Percentiles rank a stretch among this genome's conserved stretches.
These are phyloP conservation scores for Acanthochromis polyacanthus DNA, from an alignment of 2,113 vertebrate species.

Conservation along the genomic window DNA sequence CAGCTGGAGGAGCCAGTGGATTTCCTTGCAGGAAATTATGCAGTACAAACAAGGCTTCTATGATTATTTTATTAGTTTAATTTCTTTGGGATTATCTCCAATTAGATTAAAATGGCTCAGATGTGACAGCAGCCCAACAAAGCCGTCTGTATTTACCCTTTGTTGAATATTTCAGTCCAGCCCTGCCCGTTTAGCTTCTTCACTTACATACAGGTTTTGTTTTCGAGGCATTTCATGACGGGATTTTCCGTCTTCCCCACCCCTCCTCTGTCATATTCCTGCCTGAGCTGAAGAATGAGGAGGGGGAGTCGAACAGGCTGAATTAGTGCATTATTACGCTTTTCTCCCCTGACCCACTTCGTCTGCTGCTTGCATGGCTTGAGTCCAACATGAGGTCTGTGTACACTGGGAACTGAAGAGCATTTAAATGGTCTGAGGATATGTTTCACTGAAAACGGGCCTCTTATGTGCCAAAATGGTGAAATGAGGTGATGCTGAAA, in stretches of 20 bases:
- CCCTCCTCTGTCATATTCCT: constrained; percentile 44
- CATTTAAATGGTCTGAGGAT: constrained; percentile 35
- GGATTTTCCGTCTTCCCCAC: constrained; percentile 7
- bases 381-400: constrained; percentile 38
- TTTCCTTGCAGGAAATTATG: constrained; percentile 45
- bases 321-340: constrained; percentile 68
- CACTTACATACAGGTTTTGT: constrained; percentile 58
- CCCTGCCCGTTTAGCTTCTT: constrained; percentile 60
- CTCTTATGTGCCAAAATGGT: constrained; percentile 43
- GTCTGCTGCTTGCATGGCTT: constrained; percentile 39
- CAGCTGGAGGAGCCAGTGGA: constrained; percentile 76
- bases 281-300: background rate
- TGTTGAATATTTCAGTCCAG: constrained; percentile 38
- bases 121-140: constrained; percentile 42
- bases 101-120: constrained; percentile 46
- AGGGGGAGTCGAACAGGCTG: constrained; percentile 36
- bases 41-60: constrained; percentile 46
- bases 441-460: constrained; percentile 56
- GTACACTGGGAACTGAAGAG: constrained; percentile 28
- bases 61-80: constrained; percentile 55
- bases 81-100: constrained; percentile 53
- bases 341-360: constrained; percentile 58
- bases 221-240: constrained; percentile 59
- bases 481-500: constrained; percentile 58
- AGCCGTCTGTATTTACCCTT: constrained; percentile 28